These are phyloP conservation scores for Nysson spinosus DNA, from an alignment of 2,888 invertebrate species.

Conservation along the genomic window DNA sequence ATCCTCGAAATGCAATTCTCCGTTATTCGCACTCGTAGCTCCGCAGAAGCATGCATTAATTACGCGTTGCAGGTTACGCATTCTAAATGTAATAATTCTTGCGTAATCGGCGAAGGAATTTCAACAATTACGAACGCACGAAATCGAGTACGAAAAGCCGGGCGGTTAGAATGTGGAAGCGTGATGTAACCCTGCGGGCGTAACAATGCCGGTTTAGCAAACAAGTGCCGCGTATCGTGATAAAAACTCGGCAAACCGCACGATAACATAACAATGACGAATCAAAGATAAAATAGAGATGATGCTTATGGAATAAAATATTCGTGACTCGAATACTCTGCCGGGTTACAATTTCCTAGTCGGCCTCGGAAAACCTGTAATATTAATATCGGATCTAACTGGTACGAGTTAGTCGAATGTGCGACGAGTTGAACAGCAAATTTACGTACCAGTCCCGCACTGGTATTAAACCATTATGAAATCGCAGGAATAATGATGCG, in stretches of 20 bases:
- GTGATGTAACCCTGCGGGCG: conserved; percentile 46
- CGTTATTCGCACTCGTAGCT: no score
- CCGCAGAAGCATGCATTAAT: no score
- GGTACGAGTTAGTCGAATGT: not conserved
- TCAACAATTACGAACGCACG: not conserved
- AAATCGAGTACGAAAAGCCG: not conserved
- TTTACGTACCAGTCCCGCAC: conserved; percentile 20
- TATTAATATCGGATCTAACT: not conserved
- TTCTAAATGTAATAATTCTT: not conserved
- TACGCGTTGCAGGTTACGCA: no score
- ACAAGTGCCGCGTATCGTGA: conserved; percentile 20
- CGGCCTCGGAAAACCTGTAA: not conserved
- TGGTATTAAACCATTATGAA: conserved; percentile 28
- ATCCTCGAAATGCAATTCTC: no score
- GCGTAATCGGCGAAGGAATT: not conserved
- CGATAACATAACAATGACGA: conserved; percentile 34
- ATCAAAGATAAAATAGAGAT: conserved; percentile 20
- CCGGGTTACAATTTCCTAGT: not conserved
- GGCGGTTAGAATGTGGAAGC: not conserved
- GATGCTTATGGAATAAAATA: not conserved
- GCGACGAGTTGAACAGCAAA: not conserved
- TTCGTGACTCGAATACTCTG: not conserved
- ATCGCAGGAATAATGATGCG: conserved; percentile 17
- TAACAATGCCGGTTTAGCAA: conserved; percentile 36
- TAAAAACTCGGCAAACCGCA: conserved; percentile 21